Evolutionary conservation across 1,140 invertebrate genomes (phyloP), one percentile per base, ranked within the genome.

Genomic region (Eumeta japonica): DNA sequence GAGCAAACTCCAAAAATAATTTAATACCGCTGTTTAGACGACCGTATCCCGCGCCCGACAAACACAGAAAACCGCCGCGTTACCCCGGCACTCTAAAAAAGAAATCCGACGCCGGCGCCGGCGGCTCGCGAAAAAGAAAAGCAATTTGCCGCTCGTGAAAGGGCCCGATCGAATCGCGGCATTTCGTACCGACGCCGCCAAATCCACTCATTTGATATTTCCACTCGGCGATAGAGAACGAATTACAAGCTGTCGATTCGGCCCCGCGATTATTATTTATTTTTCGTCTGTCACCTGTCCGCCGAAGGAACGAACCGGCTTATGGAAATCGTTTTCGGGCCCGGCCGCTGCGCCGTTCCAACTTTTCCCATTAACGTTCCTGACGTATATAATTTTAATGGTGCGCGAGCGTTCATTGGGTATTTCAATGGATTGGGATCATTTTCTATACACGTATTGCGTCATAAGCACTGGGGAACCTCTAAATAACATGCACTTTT

Each of bases 101-200:
- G n/a, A n/a, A n/a, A n/a, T n/a, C n/a, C n/a, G n/a, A n/a, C n/a
- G n/a, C n/a, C n/a, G n/a, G n/a, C n/a, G n/a, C n/a, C n/a, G n/a
- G n/a, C n/a, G n/a, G n/a, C n/a, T n/a, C 59, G 61, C 56, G 63
- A 61, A 74, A 73, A 73, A 71, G 66, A 58, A 71, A 74, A 74
- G 70, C 63, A 63, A 74, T 70, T 74, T 74, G 66, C 55, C 51
- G 53, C 60, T 64, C 66, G 55, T 67, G 60, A 74, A 70, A 71
- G 71, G 66, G 51, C 64, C 62, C 62, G 57, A 74, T 71, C 66
- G 57, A 62, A 71, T 67, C 56, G 49, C 52, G 40, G 35, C 50
- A 35, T 30, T 52, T 54, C 62, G 63, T 63, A 66, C 28, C 5
- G 13, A 14, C 12, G 28, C 28, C 28, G 12, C 28, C 28, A 30